Base-by-base conservation (phyloP, 2,113 vertebrate genomes). In the Chiloscyllium plagiosum region DNA sequence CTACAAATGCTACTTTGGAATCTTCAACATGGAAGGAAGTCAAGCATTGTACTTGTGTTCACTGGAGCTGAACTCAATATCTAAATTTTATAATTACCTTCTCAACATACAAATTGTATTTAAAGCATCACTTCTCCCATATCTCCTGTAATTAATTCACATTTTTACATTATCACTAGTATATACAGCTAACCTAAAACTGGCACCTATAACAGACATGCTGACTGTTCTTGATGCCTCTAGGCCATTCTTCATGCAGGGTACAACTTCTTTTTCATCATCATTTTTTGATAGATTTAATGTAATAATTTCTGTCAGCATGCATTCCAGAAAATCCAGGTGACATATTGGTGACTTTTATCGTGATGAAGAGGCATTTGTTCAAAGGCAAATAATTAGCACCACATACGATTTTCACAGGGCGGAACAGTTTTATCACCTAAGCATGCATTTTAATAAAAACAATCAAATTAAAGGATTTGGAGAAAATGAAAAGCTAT, bases 341-440 rank as follows among this genome's bases (percentile, higher is more conserved):
- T 72, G 26, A 76, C 94, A 72, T 72, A 47, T 52, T 72, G 68
- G 47, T 72, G 26, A 29, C 24, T 29, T 50, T 52, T 52, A 52
- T 95, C 22, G 22, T 70, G 66, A 95, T 17, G 47, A 72, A 72
- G 68, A 76, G 17, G 29, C 69, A 50, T 95, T 95, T 76, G 24
- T 95, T 72, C 68, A 95, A 95, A 72, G 42, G 42, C 69, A 95
- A 26, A 95, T 95, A 95, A 95, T 95, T 95, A 95, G 69, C 69
- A 19, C 42, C 66, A 95, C 24, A 47, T 24, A 94, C 70, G 20
- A 94, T 95, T 95, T 95, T 69, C 89, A 66, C 33, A 3, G 37
- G 65, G n/a, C 8, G 89, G 89, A 93, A 66, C 89, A 66, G 56
- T 69, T 33, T 95, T 72, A 70, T 72, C 68, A 50, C 22, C 68